Percentiles rank a stretch among this genome's conserved stretches.
These are phyloP conservation scores for Tylochromis polylepis DNA, from an alignment of 2,113 vertebrate genomes.

Conservation along the genomic window DNA sequence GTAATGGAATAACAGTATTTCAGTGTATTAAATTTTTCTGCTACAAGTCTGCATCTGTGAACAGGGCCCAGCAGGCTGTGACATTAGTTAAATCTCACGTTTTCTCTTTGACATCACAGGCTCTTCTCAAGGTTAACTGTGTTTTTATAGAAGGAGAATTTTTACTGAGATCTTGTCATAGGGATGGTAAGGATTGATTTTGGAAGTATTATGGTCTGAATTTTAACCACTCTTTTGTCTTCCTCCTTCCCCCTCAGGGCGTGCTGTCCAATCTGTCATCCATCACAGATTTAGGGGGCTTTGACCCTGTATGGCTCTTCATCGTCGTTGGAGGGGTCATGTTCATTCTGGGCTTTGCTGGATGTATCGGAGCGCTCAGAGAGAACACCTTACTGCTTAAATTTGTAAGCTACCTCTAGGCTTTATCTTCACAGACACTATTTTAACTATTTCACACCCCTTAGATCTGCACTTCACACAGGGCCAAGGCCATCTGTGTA, in stretches of 20 bases:
- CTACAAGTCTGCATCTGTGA: background rate
- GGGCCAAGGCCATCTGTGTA: background rate
- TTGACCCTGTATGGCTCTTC: slow-evolving; percentile 92
- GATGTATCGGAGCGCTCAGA: slow-evolving; percentile 87
- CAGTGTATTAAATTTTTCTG: background rate
- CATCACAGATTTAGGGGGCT: slow-evolving; percentile 88
- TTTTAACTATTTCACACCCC: slow-evolving; percentile 17
- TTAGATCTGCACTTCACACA: slow-evolving; percentile 24
- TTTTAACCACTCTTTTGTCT: slow-evolving; percentile 1
- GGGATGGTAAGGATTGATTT: background rate
- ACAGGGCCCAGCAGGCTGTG: background rate
- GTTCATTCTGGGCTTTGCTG: slow-evolving; percentile 89
- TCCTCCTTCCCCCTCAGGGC: slow-evolving; percentile 66
- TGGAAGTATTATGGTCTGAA: background rate
- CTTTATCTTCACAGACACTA: background rate
- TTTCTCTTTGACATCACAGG: slow-evolving; percentile 1
- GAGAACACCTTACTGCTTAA: slow-evolving; percentile 90
- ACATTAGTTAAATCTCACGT: background rate
- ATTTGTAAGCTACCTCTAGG: slow-evolving; percentile 77
- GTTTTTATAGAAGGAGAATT: background rate
- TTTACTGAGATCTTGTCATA: background rate
- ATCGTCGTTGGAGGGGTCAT: slow-evolving; percentile 87
- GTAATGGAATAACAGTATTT: background rate
- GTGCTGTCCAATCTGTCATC: slow-evolving; percentile 88
- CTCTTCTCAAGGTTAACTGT: background rate